A percentile compares a stretch with the other conserved stretches of the same genome.
These are phyloP conservation scores for Euphonia xanthogaster DNA, from an alignment of 2,797 vertebrate genomes.

Conservation along the genomic window DNA sequence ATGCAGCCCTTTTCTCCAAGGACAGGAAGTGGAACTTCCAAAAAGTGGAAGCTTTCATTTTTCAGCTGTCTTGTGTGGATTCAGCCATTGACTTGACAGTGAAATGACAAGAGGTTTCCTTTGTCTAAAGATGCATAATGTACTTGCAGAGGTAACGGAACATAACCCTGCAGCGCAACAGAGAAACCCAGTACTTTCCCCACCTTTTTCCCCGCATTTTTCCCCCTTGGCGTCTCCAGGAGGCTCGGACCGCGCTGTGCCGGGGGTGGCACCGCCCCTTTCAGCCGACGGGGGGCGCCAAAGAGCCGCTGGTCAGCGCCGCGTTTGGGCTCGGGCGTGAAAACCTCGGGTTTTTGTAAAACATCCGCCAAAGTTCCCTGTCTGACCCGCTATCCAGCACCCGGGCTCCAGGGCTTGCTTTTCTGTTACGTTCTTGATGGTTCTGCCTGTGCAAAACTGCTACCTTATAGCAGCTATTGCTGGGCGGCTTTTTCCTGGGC, in stretches of 20 bases:
- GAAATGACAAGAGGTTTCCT: background rate
- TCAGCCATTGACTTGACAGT: background rate
- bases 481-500: background rate
- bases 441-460: background rate
- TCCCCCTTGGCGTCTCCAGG: accelerated
- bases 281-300: background rate
- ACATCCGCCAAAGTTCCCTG: background rate
- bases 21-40: background rate
- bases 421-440: background rate
- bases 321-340: accelerated
- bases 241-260: accelerated
- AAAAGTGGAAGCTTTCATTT: background rate
- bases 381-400: accelerated
- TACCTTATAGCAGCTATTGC: background rate
- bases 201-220: accelerated
- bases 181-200: background rate
- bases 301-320: background rate
- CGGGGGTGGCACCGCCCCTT: background rate
- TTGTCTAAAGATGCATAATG: background rate
- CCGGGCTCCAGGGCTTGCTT: background rate
- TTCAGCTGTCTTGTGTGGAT: background rate
- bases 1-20: background rate
- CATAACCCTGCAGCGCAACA: background rate
- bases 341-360: accelerated
- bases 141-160: background rate